Percentiles rank a stretch among this genome's conserved stretches.
These are phyloP conservation scores for Pterophyllum scalare DNA, from an alignment of 2,113 vertebrate genomes.

Conservation along the genomic window DNA sequence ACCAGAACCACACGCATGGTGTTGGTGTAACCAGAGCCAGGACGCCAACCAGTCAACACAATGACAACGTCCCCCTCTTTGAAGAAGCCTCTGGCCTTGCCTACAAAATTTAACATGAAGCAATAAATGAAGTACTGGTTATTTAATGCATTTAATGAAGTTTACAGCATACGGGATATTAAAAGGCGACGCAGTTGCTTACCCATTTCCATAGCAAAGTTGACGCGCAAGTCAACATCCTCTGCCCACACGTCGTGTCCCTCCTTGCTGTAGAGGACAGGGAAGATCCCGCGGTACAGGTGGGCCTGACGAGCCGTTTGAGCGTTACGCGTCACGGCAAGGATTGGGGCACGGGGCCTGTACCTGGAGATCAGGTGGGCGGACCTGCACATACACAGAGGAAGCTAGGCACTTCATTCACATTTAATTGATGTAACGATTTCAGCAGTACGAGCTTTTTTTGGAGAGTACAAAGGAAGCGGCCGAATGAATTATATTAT, in stretches of 20 bases:
- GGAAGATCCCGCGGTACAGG: constrained; percentile 96
- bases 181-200: constrained; percentile 4
- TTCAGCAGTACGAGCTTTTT: background rate
- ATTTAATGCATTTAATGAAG: background rate
- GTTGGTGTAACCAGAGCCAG: constrained; percentile 97
- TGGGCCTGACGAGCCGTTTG: constrained; percentile 97
- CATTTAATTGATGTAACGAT: background rate
- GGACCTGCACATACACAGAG: constrained; percentile 81
- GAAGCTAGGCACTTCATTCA: background rate
- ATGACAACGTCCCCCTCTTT: constrained; percentile 91
- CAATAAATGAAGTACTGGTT: background rate
- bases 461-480: background rate
- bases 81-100: constrained; percentile 96
- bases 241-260: constrained; percentile 91
- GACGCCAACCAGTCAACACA: constrained; percentile 95
- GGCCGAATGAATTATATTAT: fast-evolving
- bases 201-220: constrained; percentile 96
- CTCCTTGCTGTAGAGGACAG: constrained; percentile 88
- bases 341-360: constrained; percentile 94
- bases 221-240: constrained; percentile 94
- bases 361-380: constrained; percentile 95
- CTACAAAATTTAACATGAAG: constrained; percentile 67
- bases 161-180: background rate
- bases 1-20: constrained; percentile 98
- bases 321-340: constrained; percentile 90